These are phyloP conservation scores for Ia io DNA, from an alignment of 2,113 vertebrate genomes.

Conservation along the genomic window DNA sequence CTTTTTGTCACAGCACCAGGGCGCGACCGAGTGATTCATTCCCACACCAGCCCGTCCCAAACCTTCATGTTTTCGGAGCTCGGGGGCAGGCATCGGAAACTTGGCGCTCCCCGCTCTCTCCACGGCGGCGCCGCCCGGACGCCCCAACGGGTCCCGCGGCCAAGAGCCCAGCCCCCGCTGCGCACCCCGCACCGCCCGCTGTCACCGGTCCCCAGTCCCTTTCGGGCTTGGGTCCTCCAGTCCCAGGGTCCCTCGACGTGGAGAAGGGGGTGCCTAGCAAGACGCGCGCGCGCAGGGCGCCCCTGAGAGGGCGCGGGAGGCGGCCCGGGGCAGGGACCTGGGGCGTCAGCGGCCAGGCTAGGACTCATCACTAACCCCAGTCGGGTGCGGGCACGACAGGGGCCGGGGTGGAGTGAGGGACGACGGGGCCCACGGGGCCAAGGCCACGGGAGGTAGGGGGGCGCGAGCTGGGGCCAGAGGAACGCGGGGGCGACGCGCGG, in stretches of 20 bases:
- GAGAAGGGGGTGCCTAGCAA: not conserved
- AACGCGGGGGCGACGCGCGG: not conserved
- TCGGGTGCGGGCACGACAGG: too few species aligned
- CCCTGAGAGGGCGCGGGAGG: not conserved
- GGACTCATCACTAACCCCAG: not conserved
- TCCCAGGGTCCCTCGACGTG: not conserved
- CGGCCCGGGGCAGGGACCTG: not conserved
- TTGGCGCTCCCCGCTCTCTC: constrained; percentile 48
- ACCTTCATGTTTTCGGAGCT: constrained; percentile 63
- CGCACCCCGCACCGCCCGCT: not conserved
- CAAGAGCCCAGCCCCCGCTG: not conserved
- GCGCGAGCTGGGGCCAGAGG: not conserved
- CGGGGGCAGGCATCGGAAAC: constrained; percentile 61
- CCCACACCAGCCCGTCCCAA: constrained; percentile 45
- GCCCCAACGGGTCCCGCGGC: constrained; percentile 15
- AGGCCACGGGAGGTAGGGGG: not conserved
- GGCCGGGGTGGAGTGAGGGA: not conserved
- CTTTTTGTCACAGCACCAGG: constrained; percentile 42
- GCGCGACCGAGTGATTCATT: constrained; percentile 68
- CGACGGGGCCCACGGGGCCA: too few species aligned
- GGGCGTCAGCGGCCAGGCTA: fast-evolving
- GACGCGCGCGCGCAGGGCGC: not conserved
- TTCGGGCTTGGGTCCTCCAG: not conserved
- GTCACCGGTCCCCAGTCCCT: not conserved
- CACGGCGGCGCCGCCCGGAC: not conserved